Evolutionary conservation across 1,140 invertebrate species (phyloP), one percentile per base, ranked within the genome.

Genomic region (Arctopsyche grandis): DNA sequence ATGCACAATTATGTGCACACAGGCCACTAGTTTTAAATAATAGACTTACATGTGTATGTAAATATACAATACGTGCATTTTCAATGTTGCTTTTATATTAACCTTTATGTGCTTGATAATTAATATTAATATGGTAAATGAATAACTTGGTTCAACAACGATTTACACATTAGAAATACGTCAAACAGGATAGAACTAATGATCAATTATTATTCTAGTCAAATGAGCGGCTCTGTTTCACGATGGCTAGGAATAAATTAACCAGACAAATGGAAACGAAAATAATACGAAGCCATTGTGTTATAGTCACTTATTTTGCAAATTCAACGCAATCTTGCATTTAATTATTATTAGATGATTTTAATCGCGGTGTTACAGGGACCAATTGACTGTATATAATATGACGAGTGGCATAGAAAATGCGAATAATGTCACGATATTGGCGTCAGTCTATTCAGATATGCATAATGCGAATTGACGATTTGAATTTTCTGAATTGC

Each of bases 381-480:
- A 38, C 7, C 29, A 38, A 38, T 38, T 7, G 29, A 38, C 29
- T 38, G 29, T 38, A 7, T 1, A 1, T 38, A 38, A n/a, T n/a
- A n/a, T n/a, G n/a, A n/a, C n/a, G n/a, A 38, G 29, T 38, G 7
- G 29, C 29, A 38, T 38, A 38, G 29, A 38, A 38, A 38, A 38
- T 38, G 29, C 29, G 7, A 38, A 38, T 38, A 38, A 7, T 38
- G 29, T 38, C 69, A 29, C 38, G 38, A 71, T 71, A 71, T 29
- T 71, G 24, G 12, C 69, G 38, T 5, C 29, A 26, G 22, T 71
- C 69, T 4, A 38, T 22, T 71, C 69, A 44, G 22, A 71, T 71
- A 29, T 29, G 69, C 29, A 38, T 71, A 1, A 38, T n/a, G n/a
- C n/a, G 7, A 38, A 7, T 38, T 38, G 29, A 38, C 29, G 7